Base-by-base conservation (phyloP, 2,113 vertebrate species). In the Podiceps cristatus region DNA sequence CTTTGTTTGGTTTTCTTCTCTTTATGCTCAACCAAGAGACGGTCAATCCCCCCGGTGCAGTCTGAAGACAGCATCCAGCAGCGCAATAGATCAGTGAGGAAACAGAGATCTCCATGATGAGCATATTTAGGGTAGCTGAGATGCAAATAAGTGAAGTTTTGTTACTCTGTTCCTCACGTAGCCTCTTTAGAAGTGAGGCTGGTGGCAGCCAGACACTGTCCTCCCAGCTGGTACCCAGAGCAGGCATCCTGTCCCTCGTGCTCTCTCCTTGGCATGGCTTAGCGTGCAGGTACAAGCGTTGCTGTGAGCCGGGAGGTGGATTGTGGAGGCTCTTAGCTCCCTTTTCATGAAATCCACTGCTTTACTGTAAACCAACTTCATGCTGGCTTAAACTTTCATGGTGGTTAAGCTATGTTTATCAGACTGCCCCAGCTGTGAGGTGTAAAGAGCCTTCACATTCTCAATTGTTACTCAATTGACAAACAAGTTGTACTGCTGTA, bases 351-450 rank as follows among this genome's bases (percentile, higher is more conserved):
- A 66, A 88, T 73, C 63, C 15, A 79, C 79, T 17, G 75, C 67
- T 91, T 86, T 86, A 69, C 86, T 79, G 22, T 77, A 80, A 94
- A 20, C 63, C 75, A 95, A 1, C 94, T 94, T 90, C 93, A 83
- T 0, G 1, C 92, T 59, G 85, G 71, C 71, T 93, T 92, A 73
- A 91, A 31, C 63, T n/a, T 90, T 67, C 67, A 23, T 40, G 72
- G 78, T 90, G 82, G 58, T 27, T 69, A 37, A 92, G 22, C 75
- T 88, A 35, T 50, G 66, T 86, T 20, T 35, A 49, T 76, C 93
- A 68, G 79, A 7, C 50, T 92, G 82, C 62, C 67, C 91, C 75
- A 86, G 88, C 86, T 96, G 83, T 37, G 86, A 79, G 93, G 82
- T 80, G 72, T 69, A 20, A 86, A 80, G 75, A 90, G 91, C 77